Evolutionary conservation across 2,888 invertebrate species (phyloP).

Genomic region (Carterocephalus palaemon): DNA sequence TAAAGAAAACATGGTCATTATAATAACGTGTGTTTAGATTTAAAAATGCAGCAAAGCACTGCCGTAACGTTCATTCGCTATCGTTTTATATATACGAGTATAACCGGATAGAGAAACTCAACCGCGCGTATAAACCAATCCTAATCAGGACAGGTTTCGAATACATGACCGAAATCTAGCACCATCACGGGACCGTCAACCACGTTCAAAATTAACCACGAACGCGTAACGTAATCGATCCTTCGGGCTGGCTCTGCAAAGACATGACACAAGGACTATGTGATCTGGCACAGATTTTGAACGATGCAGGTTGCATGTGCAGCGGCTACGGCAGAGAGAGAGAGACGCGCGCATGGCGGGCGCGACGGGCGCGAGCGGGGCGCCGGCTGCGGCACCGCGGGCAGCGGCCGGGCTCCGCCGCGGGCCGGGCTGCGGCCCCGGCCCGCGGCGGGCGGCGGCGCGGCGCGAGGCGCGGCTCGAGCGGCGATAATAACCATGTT

Average conservation of each 20-base stretch:
- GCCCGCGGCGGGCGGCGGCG: conserved; percentile 27
- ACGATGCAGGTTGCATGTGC: conserved; percentile 66
- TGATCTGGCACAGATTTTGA: conserved; percentile 47
- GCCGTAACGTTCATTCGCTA: too few relatives aligned
- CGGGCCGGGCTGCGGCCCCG: conserved; percentile 25
- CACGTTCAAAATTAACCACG: neutral
- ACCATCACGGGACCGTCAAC: too few relatives aligned
- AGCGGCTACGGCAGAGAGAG: conserved; percentile 54
- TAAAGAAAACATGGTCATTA: too few relatives aligned
- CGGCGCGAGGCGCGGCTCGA: conserved; percentile 24
- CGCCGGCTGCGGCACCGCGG: conserved; percentile 56
- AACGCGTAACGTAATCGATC: conserved; percentile 28
- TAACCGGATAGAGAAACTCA: too few relatives aligned
- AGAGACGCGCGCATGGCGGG: conserved; percentile 38
- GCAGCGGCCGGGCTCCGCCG: conserved; percentile 30
- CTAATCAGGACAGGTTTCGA: too few relatives aligned
- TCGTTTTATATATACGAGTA: too few relatives aligned
- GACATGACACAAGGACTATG: conserved; percentile 34
- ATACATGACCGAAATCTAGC: too few relatives aligned
- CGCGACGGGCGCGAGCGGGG: conserved; percentile 49
- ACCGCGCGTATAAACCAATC: too few relatives aligned
- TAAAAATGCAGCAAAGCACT: too few relatives aligned
- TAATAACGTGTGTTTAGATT: too few relatives aligned
- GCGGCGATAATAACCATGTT: conserved; percentile 42
- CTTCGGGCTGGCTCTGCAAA: conserved; percentile 23